Evolutionary conservation across 1,140 invertebrate species (phyloP), one percentile per base, ranked within the genome.

Genomic region (Drosophila grimshawi): DNA sequence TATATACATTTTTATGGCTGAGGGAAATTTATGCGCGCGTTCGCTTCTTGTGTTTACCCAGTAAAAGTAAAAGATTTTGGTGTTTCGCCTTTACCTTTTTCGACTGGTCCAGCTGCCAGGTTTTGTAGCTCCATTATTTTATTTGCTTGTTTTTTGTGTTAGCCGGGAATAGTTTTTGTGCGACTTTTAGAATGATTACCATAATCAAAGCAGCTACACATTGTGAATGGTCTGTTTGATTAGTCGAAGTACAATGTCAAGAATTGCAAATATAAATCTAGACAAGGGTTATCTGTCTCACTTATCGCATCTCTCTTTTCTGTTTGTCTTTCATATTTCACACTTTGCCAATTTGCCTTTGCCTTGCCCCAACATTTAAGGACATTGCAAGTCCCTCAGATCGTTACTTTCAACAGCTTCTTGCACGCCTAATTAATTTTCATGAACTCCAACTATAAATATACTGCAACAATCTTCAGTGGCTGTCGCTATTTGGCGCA

Each of bases 1-100:
- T 89, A 88, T 88, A 89, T 88, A 89, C 51, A 88, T 85, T 88
- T 88, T 90, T 81, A 88, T 88, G 63, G 80, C 76, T 56, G 43
- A 64, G 65, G 55, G 49, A 88, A 83, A 88, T 85, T 88, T 88
- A 88, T 89, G 86, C 78, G 74, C 68, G 64, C 85, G 76, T 83
- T 86, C 80, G 83, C 68, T 74, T 88, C 76, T 70, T 75, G 74
- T 81, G 69, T 81, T 85, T 85, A 70, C 74, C 80, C 78, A 76
- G 69, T 35, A 53, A 74, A 78, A 61, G 52, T 39, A 60, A 57
- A 67, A 56, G 43, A 66, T 65, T 52, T 59, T 66, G 46, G 57
- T 49, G 45, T 19, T 57, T n/a, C 48, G 35, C 41, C 27, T 11
- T 10, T 8, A 32, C 30, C 35, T 30, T 30, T 32, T 37, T 11